Evolutionary conservation across 2,797 vertebrate genomes (phyloP).

Genomic region (Pseudopleuronectes americanus): DNA sequence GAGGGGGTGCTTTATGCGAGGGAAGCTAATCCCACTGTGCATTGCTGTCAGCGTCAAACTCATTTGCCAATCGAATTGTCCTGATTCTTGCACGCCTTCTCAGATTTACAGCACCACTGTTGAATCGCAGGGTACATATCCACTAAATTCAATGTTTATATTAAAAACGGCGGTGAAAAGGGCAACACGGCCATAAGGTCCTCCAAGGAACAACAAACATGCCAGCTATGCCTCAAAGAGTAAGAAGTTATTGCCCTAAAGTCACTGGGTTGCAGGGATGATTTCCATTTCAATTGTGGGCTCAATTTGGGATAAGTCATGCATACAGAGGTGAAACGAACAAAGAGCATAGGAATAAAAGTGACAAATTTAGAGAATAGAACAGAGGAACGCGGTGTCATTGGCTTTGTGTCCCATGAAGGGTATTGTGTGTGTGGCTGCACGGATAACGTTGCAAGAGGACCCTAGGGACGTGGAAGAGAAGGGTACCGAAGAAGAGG

Average conservation of each 20-base stretch:
- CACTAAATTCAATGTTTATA: constrained; percentile 59
- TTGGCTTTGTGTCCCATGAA: constrained; percentile 79
- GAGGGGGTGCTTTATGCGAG: constrained; percentile 40
- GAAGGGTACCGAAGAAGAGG: constrained; percentile 74
- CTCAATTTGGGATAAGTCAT: constrained; percentile 77
- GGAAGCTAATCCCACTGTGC: constrained; percentile 44
- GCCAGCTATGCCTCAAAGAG: constrained; percentile 65
- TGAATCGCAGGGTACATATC: constrained; percentile 26
- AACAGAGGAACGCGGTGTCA: constrained; percentile 65
- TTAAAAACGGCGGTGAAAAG: constrained; percentile 57
- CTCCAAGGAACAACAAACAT: constrained; percentile 72
- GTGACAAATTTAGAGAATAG: constrained; percentile 81
- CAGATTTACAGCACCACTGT: constrained; percentile 49
- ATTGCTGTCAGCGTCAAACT: constrained; percentile 47
- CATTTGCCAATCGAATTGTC: constrained; percentile 45
- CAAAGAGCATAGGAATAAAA: constrained; percentile 80
- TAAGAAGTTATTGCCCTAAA: constrained; percentile 69
- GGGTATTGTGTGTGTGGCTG: constrained; percentile 73
- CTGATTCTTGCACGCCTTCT: constrained; percentile 29
- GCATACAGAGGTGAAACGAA: constrained; percentile 73
- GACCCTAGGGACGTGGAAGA: constrained; percentile 74
- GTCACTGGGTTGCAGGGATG: constrained; percentile 54
- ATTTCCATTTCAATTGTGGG: constrained; percentile 79
- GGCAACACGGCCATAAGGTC: constrained; percentile 50
- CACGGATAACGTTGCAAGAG: constrained; percentile 71